phyloP scores from a whole-genome alignment of 2,888 invertebrate species.

The Scelioninae gen. 2 region DNA sequence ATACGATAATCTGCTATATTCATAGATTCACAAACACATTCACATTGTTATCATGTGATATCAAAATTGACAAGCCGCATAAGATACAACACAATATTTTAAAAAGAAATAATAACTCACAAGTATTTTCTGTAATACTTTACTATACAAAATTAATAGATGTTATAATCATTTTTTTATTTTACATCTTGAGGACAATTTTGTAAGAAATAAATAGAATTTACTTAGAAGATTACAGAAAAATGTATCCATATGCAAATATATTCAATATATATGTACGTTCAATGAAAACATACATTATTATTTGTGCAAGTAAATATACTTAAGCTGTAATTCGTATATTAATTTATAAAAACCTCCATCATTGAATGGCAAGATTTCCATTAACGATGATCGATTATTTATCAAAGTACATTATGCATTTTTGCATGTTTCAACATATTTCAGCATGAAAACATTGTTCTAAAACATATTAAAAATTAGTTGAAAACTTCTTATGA shows the following conservation, averaged over 20 bases:
- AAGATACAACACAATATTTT: slow-evolving; percentile 45
- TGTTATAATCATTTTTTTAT: too few relatives aligned
- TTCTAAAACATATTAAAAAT: slow-evolving; percentile 11
- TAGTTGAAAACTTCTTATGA: slow-evolving; percentile 37
- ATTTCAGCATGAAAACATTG: slow-evolving; percentile 8
- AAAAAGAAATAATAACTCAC: too few relatives aligned
- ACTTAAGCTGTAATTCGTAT: slow-evolving; percentile 17
- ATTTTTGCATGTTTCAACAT: slow-evolving; percentile 24
- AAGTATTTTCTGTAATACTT: too few relatives aligned
- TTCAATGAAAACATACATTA: too few relatives aligned
- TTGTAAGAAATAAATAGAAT: too few relatives aligned
- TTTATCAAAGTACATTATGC: slow-evolving; percentile 37
- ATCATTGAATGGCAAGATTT: slow-evolving; percentile 36
- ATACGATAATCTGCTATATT: too few relatives aligned
- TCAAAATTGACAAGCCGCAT: slow-evolving; percentile 43
- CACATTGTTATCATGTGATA: slow-evolving; percentile 34
- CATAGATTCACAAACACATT: too few relatives aligned
- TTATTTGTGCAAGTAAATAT: slow-evolving; percentile 11
- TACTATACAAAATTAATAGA: too few relatives aligned
- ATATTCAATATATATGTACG: too few relatives aligned
- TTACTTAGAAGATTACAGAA: too few relatives aligned
- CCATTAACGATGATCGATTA: slow-evolving; percentile 36
- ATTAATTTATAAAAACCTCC: slow-evolving; percentile 35
- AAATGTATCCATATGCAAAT: too few relatives aligned
- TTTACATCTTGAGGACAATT: too few relatives aligned